Evolutionary conservation across 2,888 invertebrate genomes (phyloP), one percentile per base, ranked within the genome.

Genomic region (Andrena praecox): DNA sequence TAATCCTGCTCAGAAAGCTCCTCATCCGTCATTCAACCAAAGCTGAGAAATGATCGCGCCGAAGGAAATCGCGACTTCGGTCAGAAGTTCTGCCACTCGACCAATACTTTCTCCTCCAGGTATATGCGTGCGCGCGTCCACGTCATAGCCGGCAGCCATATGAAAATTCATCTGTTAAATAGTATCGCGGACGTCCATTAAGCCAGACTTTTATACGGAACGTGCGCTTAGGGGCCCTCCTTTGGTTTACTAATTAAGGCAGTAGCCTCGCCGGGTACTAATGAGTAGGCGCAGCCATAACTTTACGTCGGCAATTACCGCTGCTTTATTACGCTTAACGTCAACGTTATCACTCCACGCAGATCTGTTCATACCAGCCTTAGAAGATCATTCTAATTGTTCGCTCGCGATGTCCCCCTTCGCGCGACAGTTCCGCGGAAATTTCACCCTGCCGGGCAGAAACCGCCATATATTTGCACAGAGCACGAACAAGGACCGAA

Each of bases 271-370:
- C n/a, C 78, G 79, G 77, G 87, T 88, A 87, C 82, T 89, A 89
- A 89, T 88, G 89, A 90, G 85, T 82, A 76, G 71, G 75, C 66
- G 84, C 78, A 74, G 78, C 77, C 82, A 77, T 85, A 87, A 87
- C 74, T 90, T 89, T 88, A 89, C 87, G 87, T 84, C 84, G 74
- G 89, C 87, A 91, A 91, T 92, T 92, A 90, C 86, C 88, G 84
- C 87, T 87, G 87, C 85, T 86, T 91, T 91, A 92, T 90, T 90
- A 84, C 87, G 85, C 85, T 89, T 87, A 85, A 83, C 87, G 85
- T 90, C 85, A 85, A 80, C 79, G 74, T 90, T 91, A 91, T 91
- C 89, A 80, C 80, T 80, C 77, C 67, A 60, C 74, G 70, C 69
- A 76, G 80, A 91, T 91, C 89, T 85, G 60, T 67, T 77, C 80